A percentile compares a stretch with the other conserved stretches of the same genome.
phyloP scores from a whole-genome alignment of 2,113 vertebrate species.

The Lepus europaeus region DNA sequence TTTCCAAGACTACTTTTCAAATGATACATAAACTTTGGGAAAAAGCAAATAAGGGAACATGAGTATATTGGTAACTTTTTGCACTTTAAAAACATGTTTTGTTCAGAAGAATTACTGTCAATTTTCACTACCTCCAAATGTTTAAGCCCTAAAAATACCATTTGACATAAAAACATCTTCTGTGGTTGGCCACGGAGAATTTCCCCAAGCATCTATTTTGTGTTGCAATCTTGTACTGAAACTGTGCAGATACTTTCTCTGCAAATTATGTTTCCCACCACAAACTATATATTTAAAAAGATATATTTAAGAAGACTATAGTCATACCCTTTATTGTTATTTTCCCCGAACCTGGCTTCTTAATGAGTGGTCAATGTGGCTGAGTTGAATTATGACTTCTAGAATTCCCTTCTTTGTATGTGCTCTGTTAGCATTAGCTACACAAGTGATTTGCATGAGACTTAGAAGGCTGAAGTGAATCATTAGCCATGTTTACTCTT shows the following conservation, averaged over 20 bases:
- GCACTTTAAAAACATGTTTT: not conserved
- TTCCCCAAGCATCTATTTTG: not conserved
- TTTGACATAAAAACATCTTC: not conserved
- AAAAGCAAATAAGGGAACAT: not conserved
- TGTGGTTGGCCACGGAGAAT: not conserved
- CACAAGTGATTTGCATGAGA: not conserved
- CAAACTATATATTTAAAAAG: not conserved
- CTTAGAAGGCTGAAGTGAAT: not conserved
- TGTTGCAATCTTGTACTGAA: not conserved
- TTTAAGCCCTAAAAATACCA: constrained; percentile 15
- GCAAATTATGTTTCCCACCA: not conserved
- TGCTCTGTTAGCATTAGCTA: not conserved
- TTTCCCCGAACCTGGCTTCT: not conserved
- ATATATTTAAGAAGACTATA: not conserved
- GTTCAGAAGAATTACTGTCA: constrained; percentile 26
- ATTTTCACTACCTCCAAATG: not conserved
- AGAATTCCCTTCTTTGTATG: constrained; percentile 4
- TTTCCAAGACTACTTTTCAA: not conserved
- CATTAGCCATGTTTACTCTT: not conserved
- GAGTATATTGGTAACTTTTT: not conserved
- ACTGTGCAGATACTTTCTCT: not conserved
- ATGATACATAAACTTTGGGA: not conserved
- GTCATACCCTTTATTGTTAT: not conserved
- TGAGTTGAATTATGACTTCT: not conserved
- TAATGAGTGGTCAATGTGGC: not conserved